Evolutionary conservation across 2,797 vertebrate genomes (phyloP).

Genomic region (Rhyacichthys aspro): DNA sequence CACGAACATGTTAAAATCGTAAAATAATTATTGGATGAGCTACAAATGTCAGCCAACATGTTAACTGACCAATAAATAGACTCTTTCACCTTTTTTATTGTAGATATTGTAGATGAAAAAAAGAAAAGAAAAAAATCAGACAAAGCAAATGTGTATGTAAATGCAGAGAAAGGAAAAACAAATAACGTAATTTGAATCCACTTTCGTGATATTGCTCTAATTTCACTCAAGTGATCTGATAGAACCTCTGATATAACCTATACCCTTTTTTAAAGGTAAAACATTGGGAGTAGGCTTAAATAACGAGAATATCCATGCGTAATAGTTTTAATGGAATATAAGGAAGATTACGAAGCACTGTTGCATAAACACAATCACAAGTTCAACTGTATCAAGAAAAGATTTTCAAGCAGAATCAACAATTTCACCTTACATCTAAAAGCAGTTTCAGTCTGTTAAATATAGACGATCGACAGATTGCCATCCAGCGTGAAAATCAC

Average conservation of each 20-base stretch:
- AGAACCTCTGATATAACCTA: constrained; percentile 48
- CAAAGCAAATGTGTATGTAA: constrained; percentile 19
- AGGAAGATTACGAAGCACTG: background rate
- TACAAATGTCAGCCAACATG: constrained; percentile 33
- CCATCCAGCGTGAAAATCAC: constrained; percentile 74
- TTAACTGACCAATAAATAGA: constrained; percentile 23
- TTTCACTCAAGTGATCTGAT: too few relatives aligned
- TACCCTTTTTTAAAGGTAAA: background rate
- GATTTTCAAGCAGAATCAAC: constrained; percentile 6
- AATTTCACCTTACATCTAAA: constrained; percentile 49
- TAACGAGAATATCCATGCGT: background rate
- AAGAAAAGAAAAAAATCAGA: constrained; percentile 30
- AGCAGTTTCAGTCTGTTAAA: constrained; percentile 51
- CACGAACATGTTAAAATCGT: constrained; percentile 38
- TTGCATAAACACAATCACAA: background rate
- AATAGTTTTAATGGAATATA: background rate
- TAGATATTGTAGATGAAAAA: constrained; percentile 15
- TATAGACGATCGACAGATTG: constrained; percentile 76
- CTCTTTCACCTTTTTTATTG: constrained; percentile 19
- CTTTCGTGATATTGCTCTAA: background rate
- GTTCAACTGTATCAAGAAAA: constrained; percentile 22
- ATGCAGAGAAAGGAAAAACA: background rate
- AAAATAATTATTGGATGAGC: constrained; percentile 58
- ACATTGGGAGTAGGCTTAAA: background rate
- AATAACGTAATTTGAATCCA: background rate